Evolutionary conservation across 2,113 vertebrate genomes (phyloP).

Genomic region (Entomyzon cyanotis): DNA sequence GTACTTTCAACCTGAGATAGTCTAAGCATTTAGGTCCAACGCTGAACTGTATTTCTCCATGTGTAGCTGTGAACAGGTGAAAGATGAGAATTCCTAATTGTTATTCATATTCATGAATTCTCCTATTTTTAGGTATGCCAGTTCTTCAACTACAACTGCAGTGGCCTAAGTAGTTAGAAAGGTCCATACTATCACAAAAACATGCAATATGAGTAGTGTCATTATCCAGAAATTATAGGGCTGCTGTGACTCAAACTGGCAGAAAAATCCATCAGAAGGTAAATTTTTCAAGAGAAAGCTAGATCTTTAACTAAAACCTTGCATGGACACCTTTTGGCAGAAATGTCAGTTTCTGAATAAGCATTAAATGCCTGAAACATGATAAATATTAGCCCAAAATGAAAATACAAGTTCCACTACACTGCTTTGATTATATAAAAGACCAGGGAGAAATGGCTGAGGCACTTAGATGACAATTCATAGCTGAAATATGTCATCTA

Average conservation of each 20-base stretch:
- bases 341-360: neutral
- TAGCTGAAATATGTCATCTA: neutral
- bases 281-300: neutral
- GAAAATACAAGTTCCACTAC: neutral
- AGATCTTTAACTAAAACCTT: neutral
- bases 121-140: neutral
- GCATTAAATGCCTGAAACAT: neutral
- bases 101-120: rapidly evolving
- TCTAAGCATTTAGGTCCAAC: neutral
- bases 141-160: neutral
- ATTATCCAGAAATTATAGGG: neutral
- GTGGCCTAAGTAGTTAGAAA: neutral
- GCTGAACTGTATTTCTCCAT: neutral
- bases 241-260: neutral
- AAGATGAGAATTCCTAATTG: neutral
- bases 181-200: neutral
- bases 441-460: neutral
- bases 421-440: neutral
- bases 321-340: neutral
- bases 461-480: neutral
- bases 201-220: neutral
- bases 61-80: neutral
- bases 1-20: neutral
- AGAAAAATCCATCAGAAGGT: neutral
- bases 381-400: neutral